Evolutionary conservation across 2,113 vertebrate genomes (phyloP).

Genomic region (Takifugu bimaculatus): DNA sequence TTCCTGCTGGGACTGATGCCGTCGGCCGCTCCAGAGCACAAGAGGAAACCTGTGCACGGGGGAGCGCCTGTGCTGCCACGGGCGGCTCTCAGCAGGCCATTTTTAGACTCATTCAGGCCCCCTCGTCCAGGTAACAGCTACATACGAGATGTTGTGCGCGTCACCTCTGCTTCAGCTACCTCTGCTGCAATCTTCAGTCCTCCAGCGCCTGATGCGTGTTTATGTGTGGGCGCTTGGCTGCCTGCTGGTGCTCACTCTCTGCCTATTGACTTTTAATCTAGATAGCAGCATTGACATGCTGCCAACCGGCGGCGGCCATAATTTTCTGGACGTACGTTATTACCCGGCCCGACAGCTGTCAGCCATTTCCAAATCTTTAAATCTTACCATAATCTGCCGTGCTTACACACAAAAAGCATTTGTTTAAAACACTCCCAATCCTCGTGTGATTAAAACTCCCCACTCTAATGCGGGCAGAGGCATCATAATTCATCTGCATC

Average conservation of each 20-base stretch:
- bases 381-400: constrained; percentile 74
- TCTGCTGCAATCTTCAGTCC: background rate
- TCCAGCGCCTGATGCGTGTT: background rate
- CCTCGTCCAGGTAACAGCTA: constrained; percentile 42
- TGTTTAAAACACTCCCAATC: constrained; percentile 71
- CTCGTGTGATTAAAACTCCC: constrained; percentile 73
- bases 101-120: constrained; percentile 53
- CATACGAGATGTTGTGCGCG: constrained; percentile 13
- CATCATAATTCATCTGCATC: constrained; percentile 61
- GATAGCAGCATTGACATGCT: constrained; percentile 65
- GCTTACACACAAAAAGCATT: constrained; percentile 69
- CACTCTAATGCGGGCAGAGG: constrained; percentile 44
- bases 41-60: constrained; percentile 59
- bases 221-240: constrained; percentile 7
- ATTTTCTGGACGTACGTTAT: constrained; percentile 68
- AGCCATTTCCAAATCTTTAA: constrained; percentile 74
- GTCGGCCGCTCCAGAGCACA: constrained; percentile 43
- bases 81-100: constrained; percentile 49
- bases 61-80: constrained; percentile 39
- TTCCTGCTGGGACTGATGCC: constrained; percentile 64
- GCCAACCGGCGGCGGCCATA: constrained; percentile 60
- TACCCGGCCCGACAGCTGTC: constrained; percentile 72
- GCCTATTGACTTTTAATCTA: constrained; percentile 68
- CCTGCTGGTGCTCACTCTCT: constrained; percentile 22
- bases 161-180: background rate